Conservation (phyloP, 2,797 vertebrate species). For the Lagodon rhomboides region DNA sequence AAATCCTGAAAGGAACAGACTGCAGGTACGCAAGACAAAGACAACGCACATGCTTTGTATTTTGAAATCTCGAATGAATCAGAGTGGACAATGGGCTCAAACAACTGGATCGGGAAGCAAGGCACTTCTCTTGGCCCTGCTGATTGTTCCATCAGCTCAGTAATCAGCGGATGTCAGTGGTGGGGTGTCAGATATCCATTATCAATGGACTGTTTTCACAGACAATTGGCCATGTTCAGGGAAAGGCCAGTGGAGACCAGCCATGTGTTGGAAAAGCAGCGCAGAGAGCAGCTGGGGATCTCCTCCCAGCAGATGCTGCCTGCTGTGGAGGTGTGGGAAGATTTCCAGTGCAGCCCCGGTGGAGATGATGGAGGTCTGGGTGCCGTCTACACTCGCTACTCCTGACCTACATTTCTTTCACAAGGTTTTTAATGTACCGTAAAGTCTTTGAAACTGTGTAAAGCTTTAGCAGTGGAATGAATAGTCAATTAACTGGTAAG, state of each 20-base stretch:
- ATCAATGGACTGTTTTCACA: conserved; percentile 70
- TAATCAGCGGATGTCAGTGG: conserved; percentile 43
- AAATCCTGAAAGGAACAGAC: not conserved
- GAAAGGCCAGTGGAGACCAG: conserved; percentile 42
- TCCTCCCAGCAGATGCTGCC: conserved; percentile 66
- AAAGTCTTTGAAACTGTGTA: not conserved
- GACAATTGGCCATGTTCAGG: conserved; percentile 60
- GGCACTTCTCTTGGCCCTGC: conserved; percentile 43
- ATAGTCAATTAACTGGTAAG: not conserved
- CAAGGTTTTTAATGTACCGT: not conserved
- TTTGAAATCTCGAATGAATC: conserved; percentile 33
- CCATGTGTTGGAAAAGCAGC: conserved; percentile 51
- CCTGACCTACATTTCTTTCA: not conserved
- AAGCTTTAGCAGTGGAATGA: not conserved
- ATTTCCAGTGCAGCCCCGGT: conserved; percentile 30
- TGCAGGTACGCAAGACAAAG: conserved; percentile 5
- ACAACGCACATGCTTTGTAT: conserved; percentile 25
- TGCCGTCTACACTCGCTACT: not conserved
- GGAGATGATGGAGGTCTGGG: conserved; percentile 14
- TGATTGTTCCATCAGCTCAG: conserved; percentile 62
- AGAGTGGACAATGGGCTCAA: conserved; percentile 39
- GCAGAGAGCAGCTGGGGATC: conserved; percentile 68
- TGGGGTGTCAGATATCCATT: conserved; percentile 53
- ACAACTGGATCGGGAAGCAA: conserved; percentile 45
- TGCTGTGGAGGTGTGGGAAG: conserved; percentile 53